Evolutionary conservation across 2,888 invertebrate species (phyloP), one percentile per base, ranked within the genome.

Genomic region (Pollenia angustigena): DNA sequence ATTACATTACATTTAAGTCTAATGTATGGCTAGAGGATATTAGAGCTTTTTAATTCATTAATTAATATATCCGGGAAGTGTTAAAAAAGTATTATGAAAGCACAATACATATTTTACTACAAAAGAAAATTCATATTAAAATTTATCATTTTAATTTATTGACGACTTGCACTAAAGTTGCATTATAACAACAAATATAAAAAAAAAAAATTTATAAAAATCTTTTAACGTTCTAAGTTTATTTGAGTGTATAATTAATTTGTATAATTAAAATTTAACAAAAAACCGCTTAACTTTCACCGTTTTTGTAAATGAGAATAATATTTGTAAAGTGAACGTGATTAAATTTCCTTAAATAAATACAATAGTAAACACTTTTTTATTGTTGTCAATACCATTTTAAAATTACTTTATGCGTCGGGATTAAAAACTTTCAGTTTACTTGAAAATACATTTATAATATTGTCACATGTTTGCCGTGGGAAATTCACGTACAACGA

Each of bases 401-500:
- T 16, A 12, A 81, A 74, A 48, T 23, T 0, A 50, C 10, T 69
- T 23, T 60, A 48, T 58, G 23, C 9, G 12, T 18, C 4, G 14
- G 6, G 0, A 16, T n/a, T 52, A 14, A 68, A 42, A 42, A 60
- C 6, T 42, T 69, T 11, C 10, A 58, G 16, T 44, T 48, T 23
- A 42, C n/a, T 62, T 16, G 42, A 48, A 68, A 14, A 23, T 11
- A 60, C 46, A 23, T 66, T 66, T 18, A n/a, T 54, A 60, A 18
- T 68, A 46, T 23, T 68, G 32, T 32, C 23, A 75, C 75, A 60
- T 75, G 66, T 58, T 50, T 6, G 50, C 68, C 60, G 58, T 68
- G 74, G 58, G 81, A 81, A 81, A 75, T 81, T 44, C 74, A 81
- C 66, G 58, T 81, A 81, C 23, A 40, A 56, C 14, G 16, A 3